Evolutionary conservation across 2,888 invertebrate species (phyloP).

Genomic region (Acleris sparsana): DNA sequence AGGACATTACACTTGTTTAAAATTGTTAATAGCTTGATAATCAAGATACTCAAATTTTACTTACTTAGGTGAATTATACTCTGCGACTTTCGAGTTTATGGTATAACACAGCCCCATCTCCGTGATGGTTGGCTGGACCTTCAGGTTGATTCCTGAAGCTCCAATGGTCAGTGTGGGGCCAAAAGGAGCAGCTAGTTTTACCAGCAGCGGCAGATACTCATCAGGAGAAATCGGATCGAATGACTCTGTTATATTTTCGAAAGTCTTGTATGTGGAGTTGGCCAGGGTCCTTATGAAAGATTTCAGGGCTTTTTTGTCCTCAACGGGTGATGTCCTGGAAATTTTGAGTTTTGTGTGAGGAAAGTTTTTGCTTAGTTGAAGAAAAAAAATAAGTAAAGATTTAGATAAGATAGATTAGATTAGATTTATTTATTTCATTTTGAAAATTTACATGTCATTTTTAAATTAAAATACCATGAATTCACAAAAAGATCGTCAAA

Average conservation of each 20-base stretch:
- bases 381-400: too few relatives aligned
- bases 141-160: conserved; percentile 76
- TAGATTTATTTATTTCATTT: too few relatives aligned
- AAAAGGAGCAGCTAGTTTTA: conserved; percentile 78
- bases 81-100: conserved; percentile 86
- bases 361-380: too few relatives aligned
- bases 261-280: conserved; percentile 84
- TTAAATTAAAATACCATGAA: too few relatives aligned
- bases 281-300: conserved; percentile 83
- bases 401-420: too few relatives aligned
- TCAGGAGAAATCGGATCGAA: conserved; percentile 84
- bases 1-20: too few relatives aligned
- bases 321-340: conserved; percentile 59
- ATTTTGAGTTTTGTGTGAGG: conserved; percentile 25
- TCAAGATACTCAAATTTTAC: conserved; percentile 44
- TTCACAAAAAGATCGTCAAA: too few relatives aligned
- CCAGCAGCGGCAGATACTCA: conserved; percentile 72
- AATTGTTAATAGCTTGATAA: too few relatives aligned
- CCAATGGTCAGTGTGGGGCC: conserved; percentile 81
- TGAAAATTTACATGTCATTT: too few relatives aligned
- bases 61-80: conserved; percentile 83
- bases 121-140: conserved; percentile 84
- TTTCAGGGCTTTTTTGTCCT: conserved; percentile 80
- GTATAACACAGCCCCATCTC: conserved; percentile 89
- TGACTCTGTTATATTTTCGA: conserved; percentile 77